These are phyloP conservation scores for Drosophila planitibia DNA, from an alignment of 2,888 invertebrate species.

Conservation along the genomic window DNA sequence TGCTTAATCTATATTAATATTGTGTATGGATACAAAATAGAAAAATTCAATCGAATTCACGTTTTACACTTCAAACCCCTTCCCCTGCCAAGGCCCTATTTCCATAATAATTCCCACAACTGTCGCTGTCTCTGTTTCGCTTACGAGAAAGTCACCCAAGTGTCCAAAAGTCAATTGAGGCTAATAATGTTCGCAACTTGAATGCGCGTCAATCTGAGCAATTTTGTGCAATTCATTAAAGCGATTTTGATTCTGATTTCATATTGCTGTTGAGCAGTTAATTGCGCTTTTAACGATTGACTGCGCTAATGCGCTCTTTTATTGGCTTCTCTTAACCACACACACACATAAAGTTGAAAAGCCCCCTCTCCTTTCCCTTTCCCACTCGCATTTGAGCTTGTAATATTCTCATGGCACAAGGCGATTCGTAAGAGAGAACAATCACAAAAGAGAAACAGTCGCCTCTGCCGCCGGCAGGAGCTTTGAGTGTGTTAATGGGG, in stretches of 20 bases:
- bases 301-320: slow-evolving; percentile 17
- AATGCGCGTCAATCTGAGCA: slow-evolving; percentile 66
- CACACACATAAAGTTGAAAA: slow-evolving; percentile 33
- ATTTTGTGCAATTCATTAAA: slow-evolving; percentile 78
- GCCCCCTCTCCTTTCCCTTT: slow-evolving; percentile 23
- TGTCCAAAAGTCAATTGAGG: slow-evolving; percentile 54
- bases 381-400: slow-evolving; percentile 42
- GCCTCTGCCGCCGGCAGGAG: slow-evolving; percentile 36
- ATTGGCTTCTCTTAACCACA: slow-evolving; percentile 28
- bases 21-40: not conserved
- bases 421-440: slow-evolving; percentile 31
- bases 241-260: slow-evolving; percentile 74
- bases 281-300: slow-evolving; percentile 70
- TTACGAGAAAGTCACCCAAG: slow-evolving; percentile 22
- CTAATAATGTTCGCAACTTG: slow-evolving; percentile 53
- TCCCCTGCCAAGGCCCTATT: slow-evolving; percentile 1
- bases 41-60: slow-evolving; percentile 9
- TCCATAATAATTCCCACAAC: slow-evolving; percentile 11
- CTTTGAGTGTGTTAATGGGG: slow-evolving; percentile 28
- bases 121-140: slow-evolving; percentile 7
- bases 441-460: slow-evolving; percentile 28
- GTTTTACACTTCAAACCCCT: slow-evolving; percentile 1
- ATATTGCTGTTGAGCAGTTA: slow-evolving; percentile 70
- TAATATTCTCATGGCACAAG: slow-evolving; percentile 60
- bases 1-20: not conserved